phyloP scores from a whole-genome alignment of 2,113 vertebrate genomes.

The Heterotis niloticus region DNA sequence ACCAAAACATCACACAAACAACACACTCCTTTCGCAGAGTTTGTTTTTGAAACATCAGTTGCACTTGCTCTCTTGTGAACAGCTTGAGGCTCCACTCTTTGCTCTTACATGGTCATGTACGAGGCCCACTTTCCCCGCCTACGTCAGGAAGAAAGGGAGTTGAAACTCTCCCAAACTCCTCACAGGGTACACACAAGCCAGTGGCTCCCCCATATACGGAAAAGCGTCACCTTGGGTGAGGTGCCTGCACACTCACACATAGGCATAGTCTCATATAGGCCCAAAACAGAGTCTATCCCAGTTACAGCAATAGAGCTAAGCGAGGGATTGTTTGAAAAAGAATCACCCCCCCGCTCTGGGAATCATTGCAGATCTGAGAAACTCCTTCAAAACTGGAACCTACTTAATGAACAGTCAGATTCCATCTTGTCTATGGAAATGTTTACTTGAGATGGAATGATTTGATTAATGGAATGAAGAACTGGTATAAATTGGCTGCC shows the following conservation, averaged over 20 bases:
- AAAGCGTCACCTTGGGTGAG: constrained; percentile 6
- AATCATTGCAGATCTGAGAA: neutral
- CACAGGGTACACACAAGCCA: neutral
- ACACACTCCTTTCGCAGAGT: neutral
- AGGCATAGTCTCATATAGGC: neutral
- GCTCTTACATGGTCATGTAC: constrained; percentile 11
- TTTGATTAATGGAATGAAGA: neutral
- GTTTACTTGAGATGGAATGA: neutral
- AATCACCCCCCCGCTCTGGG: constrained; percentile 1
- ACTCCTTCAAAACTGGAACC: neutral
- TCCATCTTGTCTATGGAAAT: neutral
- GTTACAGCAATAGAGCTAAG: constrained; percentile 16
- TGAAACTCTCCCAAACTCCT: neutral
- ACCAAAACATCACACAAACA: constrained; percentile 24
- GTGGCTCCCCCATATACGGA: constrained; percentile 24
- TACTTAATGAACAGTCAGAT: neutral
- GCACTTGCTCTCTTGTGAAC: neutral
- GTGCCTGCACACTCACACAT: constrained; percentile 9
- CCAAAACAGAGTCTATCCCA: neutral
- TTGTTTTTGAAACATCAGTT: neutral
- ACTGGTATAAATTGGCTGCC: too few relatives aligned
- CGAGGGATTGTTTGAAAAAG: constrained; percentile 14
- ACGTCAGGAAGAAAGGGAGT: neutral
- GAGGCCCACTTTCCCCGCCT: neutral
- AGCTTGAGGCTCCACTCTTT: neutral